phyloP scores from a whole-genome alignment of 2,888 invertebrate genomes.

The Ypsolopha sequella region DNA sequence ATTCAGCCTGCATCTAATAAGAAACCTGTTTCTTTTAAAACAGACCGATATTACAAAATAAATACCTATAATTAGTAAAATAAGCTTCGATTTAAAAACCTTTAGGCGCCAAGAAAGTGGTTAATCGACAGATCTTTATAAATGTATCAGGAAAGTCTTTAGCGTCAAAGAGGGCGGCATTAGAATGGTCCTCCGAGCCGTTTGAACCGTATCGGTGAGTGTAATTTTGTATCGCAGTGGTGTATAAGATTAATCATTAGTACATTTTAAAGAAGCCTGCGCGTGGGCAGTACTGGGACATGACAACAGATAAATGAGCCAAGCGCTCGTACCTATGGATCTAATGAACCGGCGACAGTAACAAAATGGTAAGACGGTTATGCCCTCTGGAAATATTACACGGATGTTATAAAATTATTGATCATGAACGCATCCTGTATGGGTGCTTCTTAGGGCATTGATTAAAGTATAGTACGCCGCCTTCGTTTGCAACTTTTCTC shows the following conservation, averaged over 20 bases:
- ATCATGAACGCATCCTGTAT: not conserved
- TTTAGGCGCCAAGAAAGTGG: not conserved
- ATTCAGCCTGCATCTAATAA: conserved; percentile 1
- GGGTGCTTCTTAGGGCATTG: too few species aligned
- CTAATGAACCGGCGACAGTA: conserved; percentile 57
- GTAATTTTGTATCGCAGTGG: not conserved
- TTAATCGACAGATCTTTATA: not conserved
- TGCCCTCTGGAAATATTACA: not conserved
- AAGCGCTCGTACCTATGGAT: conserved; percentile 30
- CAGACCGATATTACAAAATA: not conserved
- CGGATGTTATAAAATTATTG: not conserved
- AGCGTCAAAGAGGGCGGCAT: not conserved
- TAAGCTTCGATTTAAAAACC: not conserved
- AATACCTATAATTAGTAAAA: not conserved
- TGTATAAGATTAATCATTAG: not conserved
- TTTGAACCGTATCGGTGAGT: not conserved
- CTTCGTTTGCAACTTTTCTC: too few species aligned
- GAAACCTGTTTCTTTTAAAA: not conserved
- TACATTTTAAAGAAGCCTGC: not conserved
- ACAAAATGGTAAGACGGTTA: conserved; percentile 14
- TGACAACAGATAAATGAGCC: not conserved
- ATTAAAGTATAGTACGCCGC: too few species aligned
- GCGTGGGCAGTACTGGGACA: not conserved
- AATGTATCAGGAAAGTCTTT: not conserved
- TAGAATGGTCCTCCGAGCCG: not conserved